Conservation (phyloP, 2,888 invertebrate genomes). For the Ctena decussata region DNA sequence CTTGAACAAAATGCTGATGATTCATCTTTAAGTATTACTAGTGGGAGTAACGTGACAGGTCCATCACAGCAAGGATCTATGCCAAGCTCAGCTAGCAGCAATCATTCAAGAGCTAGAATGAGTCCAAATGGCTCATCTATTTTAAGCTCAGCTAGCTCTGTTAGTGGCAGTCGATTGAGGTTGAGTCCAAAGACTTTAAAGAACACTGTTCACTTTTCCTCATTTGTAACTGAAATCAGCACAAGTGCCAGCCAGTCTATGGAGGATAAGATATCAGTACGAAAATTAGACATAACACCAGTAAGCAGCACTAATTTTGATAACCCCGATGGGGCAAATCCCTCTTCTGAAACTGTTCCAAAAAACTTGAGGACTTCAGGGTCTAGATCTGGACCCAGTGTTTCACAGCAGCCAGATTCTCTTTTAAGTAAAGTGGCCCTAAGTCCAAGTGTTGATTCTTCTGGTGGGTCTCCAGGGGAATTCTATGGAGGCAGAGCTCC, state of each 20-base stretch:
- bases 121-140: slow-evolving; percentile 67
- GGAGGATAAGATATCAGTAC: slow-evolving; percentile 77
- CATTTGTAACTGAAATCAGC: slow-evolving; percentile 80
- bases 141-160: slow-evolving; percentile 67
- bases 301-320: slow-evolving; percentile 70
- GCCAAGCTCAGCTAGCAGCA: slow-evolving; percentile 47
- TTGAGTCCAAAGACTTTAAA: slow-evolving; percentile 81
- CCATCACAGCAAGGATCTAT: slow-evolving; percentile 27
- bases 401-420: slow-evolving; percentile 45
- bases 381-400: slow-evolving; percentile 46
- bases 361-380: slow-evolving; percentile 43
- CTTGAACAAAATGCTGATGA: slow-evolving; percentile 35
- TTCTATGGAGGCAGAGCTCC: slow-evolving; percentile 57
- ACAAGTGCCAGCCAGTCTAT: slow-evolving; percentile 78
- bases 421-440: slow-evolving; percentile 76
- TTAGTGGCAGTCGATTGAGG: slow-evolving; percentile 61
- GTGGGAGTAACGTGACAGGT: slow-evolving; percentile 48
- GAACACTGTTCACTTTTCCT: slow-evolving; percentile 81
- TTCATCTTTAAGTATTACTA: slow-evolving; percentile 35
- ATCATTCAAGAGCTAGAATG: slow-evolving; percentile 58
- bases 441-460: slow-evolving; percentile 73
- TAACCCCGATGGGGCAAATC: slow-evolving; percentile 21
- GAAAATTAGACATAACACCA: slow-evolving; percentile 72
- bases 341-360: slow-evolving; percentile 4
- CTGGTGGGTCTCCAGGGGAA: slow-evolving; percentile 70